These are phyloP conservation scores for Ectemnius continuus DNA, from an alignment of 2,888 invertebrate species.

Conservation along the genomic window DNA sequence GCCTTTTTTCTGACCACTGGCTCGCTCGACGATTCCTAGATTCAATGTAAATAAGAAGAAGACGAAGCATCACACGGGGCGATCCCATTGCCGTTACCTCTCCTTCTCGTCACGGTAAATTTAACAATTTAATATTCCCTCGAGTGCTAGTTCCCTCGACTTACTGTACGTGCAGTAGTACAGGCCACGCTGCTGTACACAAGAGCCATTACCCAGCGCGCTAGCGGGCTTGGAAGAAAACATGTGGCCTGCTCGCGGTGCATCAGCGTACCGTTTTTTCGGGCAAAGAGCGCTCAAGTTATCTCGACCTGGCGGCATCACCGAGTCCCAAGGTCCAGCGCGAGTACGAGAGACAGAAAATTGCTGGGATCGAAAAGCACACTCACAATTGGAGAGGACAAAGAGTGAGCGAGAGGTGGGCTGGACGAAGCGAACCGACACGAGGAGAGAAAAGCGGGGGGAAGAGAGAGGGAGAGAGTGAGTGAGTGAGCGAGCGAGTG, in stretches of 20 bases:
- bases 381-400: neutral
- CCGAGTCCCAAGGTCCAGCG: neutral
- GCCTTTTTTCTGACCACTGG: slow-evolving; percentile 20
- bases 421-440: slow-evolving; percentile 5
- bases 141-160: neutral
- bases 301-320: slow-evolving; percentile 38
- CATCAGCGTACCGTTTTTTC: neutral
- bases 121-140: neutral
- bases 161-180: slow-evolving; percentile 1
- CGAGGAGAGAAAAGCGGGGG: neutral
- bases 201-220: neutral
- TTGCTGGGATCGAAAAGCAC: neutral
- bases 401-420: slow-evolving; percentile 6
- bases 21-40: slow-evolving; percentile 11
- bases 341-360: too few species aligned
- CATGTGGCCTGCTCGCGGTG: neutral
- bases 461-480: too few species aligned
- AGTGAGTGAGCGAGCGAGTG: too few species aligned
- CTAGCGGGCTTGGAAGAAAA: slow-evolving; percentile 10
- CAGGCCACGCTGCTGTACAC: neutral
- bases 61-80: slow-evolving; percentile 6
- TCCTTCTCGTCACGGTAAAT: slow-evolving; percentile 11
- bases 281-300: slow-evolving; percentile 50
- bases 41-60: slow-evolving; percentile 34
- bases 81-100: slow-evolving; percentile 19